Base-by-base conservation (phyloP, 2,113 vertebrate genomes). In the Chrysochloris asiatica region DNA sequence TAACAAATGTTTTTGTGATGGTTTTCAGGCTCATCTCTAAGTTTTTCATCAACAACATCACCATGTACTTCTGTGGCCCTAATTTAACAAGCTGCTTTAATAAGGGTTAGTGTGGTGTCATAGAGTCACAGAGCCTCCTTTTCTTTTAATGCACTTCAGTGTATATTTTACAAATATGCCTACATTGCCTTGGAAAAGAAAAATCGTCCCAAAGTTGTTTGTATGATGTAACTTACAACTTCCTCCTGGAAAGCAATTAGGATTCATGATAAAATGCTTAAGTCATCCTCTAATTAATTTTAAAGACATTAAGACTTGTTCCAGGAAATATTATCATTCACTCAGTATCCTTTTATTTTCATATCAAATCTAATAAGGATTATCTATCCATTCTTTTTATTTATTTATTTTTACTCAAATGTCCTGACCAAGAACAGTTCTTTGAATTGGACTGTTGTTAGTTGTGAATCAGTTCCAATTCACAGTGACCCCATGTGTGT, bases 101-200 rank as follows among this genome's bases (percentile, higher is more conserved):
- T 19, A 82, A 75, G 38, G 80, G 14, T 69, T 82, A 78, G n/a
- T 28, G 4, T 50, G 48, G 63, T 19, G 4, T 36, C 26, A 69
- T n/a, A n/a, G n/a, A n/a, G n/a, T n/a, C n/a, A n/a, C 30, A 63
- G 22, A 77, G 48, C 48, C 50, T 75, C n/a, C n/a, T 95, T 86
- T 83, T 85, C 41, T 86, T 80, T 81, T 77, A 87, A 5, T 43
- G 12, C 21, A 71, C 48, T 21, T 69, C 65, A 86, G 14, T 22
- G 30, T 33, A 83, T 56, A 59, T 63, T 83, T 91, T 89, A 12
- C 56, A 91, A 89, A 83, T 50, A 63, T n/a, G 88, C 9, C 22
- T 67, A 75, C 5, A 65, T 5, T 69, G 50, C 19, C 50, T 82
- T 81, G n/a, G 73, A 47, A 61, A 89, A 88, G 36, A 69, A 90